Evolutionary conservation across 2,888 invertebrate species (phyloP), one percentile per base, ranked within the genome.

Genomic region (Hermaeophaga mercurialis): DNA sequence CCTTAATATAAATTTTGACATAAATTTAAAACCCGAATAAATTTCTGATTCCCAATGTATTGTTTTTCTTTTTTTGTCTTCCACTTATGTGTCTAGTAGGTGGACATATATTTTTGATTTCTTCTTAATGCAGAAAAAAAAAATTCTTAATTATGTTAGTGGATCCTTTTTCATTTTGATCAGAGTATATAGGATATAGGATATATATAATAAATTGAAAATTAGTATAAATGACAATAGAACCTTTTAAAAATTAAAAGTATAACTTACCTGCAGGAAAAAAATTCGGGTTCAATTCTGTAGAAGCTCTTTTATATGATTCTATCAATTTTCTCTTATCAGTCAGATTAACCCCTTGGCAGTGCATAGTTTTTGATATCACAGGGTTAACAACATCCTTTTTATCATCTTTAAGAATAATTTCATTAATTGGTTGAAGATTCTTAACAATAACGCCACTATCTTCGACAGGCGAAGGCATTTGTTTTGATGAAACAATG

Each of bases 301-400:
- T 24, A 5, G 55, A 18, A 19, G 8, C 49, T 31, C 41, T 52
- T 9, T 50, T n/a, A 46, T 46, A 50, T 3, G 26, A 6, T 38
- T 54, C 44, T 8, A 52, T 8, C 26, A 48, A 33, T 22, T 47
- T 56, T 26, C 41, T 53, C 17, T 49, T 53, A 50, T 74, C 74
- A 5, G 72, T 72, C 50, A 74, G 65, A 68, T 75, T 73, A 26
- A 75, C 71, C 12, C 74, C 66, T 67, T 73, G 74, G 70, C 72
- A 73, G 68, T 73, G 72, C 46, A 64, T 57, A 41, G 60, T 36
- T 56, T 65, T 64, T 14, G 61, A 45, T 65, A 64, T 68, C 64
- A 66, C 65, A 66, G 66, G 22, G 28, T 45, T 54, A 11, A 33
- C 41, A 11, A 33, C 41, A 54, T 59, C 60, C 11, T 49, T 55